Conservation (phyloP, 2,113 vertebrate genomes). For the Chloropsis cyanopogon region DNA sequence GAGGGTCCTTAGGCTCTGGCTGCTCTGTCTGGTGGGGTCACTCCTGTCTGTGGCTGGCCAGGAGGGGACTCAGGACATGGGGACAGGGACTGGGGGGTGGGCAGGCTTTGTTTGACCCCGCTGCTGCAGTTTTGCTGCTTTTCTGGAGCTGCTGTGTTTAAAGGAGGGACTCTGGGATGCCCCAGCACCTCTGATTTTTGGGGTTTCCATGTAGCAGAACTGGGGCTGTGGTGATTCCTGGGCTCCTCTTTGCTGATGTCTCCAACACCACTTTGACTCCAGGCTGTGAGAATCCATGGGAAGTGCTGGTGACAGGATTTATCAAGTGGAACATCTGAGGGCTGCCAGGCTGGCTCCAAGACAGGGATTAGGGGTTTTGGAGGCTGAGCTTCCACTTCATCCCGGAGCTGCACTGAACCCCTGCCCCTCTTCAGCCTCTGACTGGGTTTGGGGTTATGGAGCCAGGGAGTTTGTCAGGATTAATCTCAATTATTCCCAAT, state of each 20-base stretch:
- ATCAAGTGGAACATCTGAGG: conserved; percentile 17
- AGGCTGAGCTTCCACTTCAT: neutral
- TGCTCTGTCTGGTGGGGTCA: neutral
- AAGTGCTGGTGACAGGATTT: neutral
- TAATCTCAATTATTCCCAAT: neutral
- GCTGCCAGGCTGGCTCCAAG: neutral
- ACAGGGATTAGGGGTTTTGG: neutral
- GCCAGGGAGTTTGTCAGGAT: neutral
- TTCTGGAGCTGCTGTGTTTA: neutral
- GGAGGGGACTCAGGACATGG: neutral
- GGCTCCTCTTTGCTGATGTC: neutral
- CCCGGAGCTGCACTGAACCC: neutral
- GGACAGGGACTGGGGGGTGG: fast-evolving
- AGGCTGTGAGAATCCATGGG: neutral
- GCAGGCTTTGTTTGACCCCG: fast-evolving
- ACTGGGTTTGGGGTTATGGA: neutral
- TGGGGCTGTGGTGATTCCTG: fast-evolving
- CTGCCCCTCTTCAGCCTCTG: neutral
- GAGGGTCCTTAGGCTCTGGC: neutral
- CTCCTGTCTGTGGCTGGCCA: neutral
- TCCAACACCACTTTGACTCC: fast-evolving
- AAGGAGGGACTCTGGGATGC: neutral
- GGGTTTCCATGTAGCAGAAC: neutral
- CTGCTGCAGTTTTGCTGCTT: neutral
- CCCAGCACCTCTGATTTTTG: neutral